Evolutionary conservation across 2,797 vertebrate genomes (phyloP), one percentile per base, ranked within the genome.

Genomic region (Lepidocolaptes lacrymiger): DNA sequence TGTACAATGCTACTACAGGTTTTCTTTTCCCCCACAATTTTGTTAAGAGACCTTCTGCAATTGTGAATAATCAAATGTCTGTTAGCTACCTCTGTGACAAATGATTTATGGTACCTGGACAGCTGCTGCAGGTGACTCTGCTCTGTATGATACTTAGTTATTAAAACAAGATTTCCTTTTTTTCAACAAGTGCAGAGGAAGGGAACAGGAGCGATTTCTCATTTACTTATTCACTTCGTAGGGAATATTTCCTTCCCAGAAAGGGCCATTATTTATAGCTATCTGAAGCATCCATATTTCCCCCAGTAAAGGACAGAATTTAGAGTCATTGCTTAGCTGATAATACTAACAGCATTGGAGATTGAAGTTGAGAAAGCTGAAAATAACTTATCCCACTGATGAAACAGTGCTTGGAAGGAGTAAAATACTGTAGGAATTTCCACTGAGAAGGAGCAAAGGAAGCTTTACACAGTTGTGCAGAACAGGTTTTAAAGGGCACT

Each of bases 311-410:
- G 56, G 68, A 87, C 75, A 71, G 72, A 88, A 81, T 78, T 89
- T n/a, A 78, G 68, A 93, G 51, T 51, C 66, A 32, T 55, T 88
- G 56, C 52, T 89, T 80, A 74, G 64, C 61, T 89, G 68, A 83
- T 75, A 78, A 90, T 88, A 94, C 75, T 90, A 94, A 95, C 59
- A 86, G 48, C 26, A 81, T 91, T 86, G 75, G 51, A 95, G 74
- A 91, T 5, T 54, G 82, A 92, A 93, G 72, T 17, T 68, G 34
- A 92, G 63, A 82, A 95, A 79, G 34, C 43, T 89, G 44, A 84
- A 91, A 88, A 81, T 37, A 92, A 26, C 32, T 59, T 80, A 85
- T 46, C 18, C 15, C 10, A 63, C 32, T 89, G 67, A 85, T 72
- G 28, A 80, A 96, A 76, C 43, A 85, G 61, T 20, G 8, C n/a